Conservation (phyloP, 2,797 vertebrate genomes). For the Ara ararauna region DNA sequence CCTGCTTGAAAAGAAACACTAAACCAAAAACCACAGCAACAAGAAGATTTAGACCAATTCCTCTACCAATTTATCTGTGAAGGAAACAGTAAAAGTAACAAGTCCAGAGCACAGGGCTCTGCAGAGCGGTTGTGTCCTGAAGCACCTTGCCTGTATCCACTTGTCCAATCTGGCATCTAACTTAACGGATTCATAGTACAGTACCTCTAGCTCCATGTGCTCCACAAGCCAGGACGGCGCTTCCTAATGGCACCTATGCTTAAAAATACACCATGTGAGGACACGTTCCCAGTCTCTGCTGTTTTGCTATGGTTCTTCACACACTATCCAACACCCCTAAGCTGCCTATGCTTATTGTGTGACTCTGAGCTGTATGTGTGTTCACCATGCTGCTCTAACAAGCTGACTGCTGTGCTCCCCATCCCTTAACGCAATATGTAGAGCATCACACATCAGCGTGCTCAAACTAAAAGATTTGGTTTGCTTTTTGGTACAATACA, state of each 20-base stretch:
- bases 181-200: neutral
- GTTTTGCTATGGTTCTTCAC: neutral
- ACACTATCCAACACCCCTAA: neutral
- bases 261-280: neutral
- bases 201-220: neutral
- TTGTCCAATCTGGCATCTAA: neutral
- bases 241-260: neutral
- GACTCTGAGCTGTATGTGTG: neutral
- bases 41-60: neutral
- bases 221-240: neutral
- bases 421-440: neutral
- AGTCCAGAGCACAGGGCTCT: neutral
- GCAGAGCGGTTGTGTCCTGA: neutral
- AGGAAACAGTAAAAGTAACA: neutral
- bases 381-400: neutral
- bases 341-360: neutral
- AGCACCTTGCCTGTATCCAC: neutral
- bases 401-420: neutral
- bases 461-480: neutral
- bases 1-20: neutral
- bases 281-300: neutral
- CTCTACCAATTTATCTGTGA: neutral
- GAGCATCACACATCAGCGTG: neutral
- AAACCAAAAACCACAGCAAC: neutral
- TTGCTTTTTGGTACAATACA: neutral